A percentile compares a stretch with the other conserved stretches of the same genome.
phyloP scores from a whole-genome alignment of 2,113 vertebrate species.

The Gavialis gangeticus region DNA sequence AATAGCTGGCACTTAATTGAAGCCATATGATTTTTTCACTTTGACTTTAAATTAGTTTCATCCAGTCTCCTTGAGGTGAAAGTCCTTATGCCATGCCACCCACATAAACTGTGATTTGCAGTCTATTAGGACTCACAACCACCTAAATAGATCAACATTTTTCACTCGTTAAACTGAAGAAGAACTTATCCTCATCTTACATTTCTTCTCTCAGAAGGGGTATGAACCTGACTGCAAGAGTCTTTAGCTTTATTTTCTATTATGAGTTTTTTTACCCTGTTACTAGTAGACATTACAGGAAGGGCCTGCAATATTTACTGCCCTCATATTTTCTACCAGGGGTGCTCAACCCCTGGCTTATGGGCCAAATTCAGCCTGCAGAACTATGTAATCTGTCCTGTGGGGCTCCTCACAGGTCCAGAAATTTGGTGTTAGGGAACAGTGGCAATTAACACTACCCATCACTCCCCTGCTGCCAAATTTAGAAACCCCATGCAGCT shows the following conservation, averaged over 20 bases:
- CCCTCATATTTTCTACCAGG: too few relatives aligned
- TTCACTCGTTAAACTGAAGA: background rate
- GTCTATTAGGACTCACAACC: background rate
- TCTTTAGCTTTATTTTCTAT: slow-evolving; percentile 14
- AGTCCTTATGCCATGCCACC: slow-evolving; percentile 16
- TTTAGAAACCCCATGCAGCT: too few relatives aligned
- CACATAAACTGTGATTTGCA: background rate
- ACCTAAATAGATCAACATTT: background rate
- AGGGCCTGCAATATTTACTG: too few relatives aligned
- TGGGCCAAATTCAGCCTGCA: too few relatives aligned
- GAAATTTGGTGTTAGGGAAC: too few relatives aligned
- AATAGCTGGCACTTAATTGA: slow-evolving; percentile 66
- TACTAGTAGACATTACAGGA: background rate
- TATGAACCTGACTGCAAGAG: slow-evolving; percentile 25
- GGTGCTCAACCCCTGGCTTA: too few relatives aligned
- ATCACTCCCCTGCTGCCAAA: too few relatives aligned
- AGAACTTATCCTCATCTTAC: background rate
- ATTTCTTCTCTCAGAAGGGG: background rate
- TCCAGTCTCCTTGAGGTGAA: slow-evolving; percentile 27
- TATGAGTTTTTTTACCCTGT: background rate
- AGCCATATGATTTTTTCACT: slow-evolving; percentile 9
- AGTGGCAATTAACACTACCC: too few relatives aligned
- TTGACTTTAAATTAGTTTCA: slow-evolving; percentile 41
- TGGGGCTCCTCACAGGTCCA: too few relatives aligned
- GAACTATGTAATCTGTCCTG: too few relatives aligned